Evolutionary conservation across 2,113 vertebrate genomes (phyloP).

Genomic region (Crypturellus undulatus): DNA sequence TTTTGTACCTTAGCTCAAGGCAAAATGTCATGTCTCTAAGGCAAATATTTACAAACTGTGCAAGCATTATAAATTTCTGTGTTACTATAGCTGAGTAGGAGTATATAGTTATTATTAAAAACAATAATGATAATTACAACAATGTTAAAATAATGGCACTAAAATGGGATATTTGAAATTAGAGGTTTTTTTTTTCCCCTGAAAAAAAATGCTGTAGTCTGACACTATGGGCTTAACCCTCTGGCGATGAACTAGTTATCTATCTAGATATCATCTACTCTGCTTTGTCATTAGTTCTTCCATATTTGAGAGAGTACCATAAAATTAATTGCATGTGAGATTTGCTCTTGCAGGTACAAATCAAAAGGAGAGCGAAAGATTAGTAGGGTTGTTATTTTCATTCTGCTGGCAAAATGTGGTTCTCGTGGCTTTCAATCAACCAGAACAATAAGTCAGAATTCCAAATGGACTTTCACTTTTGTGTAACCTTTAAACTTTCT

Average conservation of each 20-base stretch:
- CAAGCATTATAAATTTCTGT: not conserved
- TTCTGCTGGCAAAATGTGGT: not conserved
- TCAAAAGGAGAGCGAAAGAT: not conserved
- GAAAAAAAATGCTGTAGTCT: not conserved
- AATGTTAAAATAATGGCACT: not conserved
- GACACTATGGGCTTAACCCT: not conserved
- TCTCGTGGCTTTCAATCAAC: not conserved
- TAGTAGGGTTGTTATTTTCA: not conserved
- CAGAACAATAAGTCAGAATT: not conserved
- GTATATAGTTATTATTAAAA: not conserved
- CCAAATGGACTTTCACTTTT: not conserved
- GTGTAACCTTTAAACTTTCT: not conserved
- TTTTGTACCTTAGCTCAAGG: not conserved
- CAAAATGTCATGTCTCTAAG: not conserved
- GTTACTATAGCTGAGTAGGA: not conserved
- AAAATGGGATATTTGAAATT: not conserved
- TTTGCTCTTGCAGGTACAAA: not conserved
- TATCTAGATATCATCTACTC: no score
- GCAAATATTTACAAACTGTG: not conserved
- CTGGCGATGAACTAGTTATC: not conserved
- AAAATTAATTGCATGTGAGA: not conserved
- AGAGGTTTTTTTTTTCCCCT: rapidly evolving
- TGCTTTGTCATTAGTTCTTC: not conserved
- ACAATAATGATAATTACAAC: not conserved
- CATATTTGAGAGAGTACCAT: not conserved